Base-by-base conservation (phyloP, 2,888 invertebrate genomes). In the Parapristionchus giblindavisi region DNA sequence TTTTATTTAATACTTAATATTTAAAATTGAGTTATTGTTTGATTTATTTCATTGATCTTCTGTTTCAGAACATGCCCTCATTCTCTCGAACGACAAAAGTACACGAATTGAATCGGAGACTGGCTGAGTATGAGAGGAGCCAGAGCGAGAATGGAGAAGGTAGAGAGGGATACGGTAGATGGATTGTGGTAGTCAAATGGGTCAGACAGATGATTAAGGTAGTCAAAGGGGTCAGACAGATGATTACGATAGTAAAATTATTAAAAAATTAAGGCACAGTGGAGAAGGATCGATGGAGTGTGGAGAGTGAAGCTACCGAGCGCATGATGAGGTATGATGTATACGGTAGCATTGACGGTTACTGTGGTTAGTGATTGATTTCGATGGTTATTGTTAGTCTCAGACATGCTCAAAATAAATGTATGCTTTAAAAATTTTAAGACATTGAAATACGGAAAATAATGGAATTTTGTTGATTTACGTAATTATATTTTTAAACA, bases 51-150 rank as follows among this genome's bases (percentile, higher is more conserved):
- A 48, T 48, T 48, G 14, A 48, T 21, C 21, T 24, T 24, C 6
- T 14, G 14, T 43, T 29, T 40, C 29, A 65, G 65, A 43, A 11
- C n/a, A n/a, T n/a, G 17, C 65, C 65, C 1, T 29, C 40, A 17
- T 29, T 36, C 6, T 52, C 51, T 32, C 32, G 71, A 56, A 40
- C 29, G 29, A 38, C 58, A 36, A 71, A 76, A 75, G 56, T 77
- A 17, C 43, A 52, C 14, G 77, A 79, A 63, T 52, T 79, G 32
- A 74, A 78, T 17, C 60, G 70, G 58, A 60, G 77, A 21, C 65
- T 79, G 48, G 78, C 76, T 5, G 78, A 79, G 21, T 78, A 43
- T 60, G 74, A 78, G 51, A 61, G 76, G 51, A 63, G 24, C 8
- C 34, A 48, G 40, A 24, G 21, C 54, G 56, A 61, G n/a, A 43